Conservation (phyloP, 1,140 invertebrate genomes). For the Hestina assimilis region DNA sequence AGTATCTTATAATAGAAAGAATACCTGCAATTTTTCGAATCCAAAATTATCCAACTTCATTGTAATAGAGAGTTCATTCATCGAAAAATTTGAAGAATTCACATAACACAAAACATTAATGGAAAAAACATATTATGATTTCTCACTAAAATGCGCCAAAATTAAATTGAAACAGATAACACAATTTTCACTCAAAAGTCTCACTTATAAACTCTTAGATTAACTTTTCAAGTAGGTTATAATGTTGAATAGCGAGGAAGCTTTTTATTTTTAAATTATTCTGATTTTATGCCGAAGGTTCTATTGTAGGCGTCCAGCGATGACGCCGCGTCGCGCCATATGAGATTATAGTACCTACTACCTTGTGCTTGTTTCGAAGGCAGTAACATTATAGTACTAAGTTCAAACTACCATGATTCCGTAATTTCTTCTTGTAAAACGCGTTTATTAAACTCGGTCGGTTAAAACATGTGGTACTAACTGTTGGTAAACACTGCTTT, state of each 20-base stretch:
- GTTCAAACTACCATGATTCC: constrained; percentile 45
- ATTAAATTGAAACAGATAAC: not conserved
- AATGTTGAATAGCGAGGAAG: constrained; percentile 5
- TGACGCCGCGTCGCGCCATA: constrained; percentile 58
- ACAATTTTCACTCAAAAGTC: not conserved
- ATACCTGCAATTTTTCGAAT: constrained; percentile 68
- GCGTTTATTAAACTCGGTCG: constrained; percentile 41
- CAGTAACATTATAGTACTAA: constrained; percentile 45
- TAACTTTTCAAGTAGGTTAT: not conserved
- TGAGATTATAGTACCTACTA: constrained; percentile 48
- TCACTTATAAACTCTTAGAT: not conserved
- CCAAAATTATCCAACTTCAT: constrained; percentile 74
- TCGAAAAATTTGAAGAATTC: not conserved
- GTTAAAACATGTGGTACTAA: constrained; percentile 33
- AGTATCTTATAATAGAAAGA: constrained; percentile 23
- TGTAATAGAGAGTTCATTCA: constrained; percentile 3
- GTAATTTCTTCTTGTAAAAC: constrained; percentile 46
- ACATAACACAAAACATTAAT: constrained; percentile 7
- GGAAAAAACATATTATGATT: not conserved
- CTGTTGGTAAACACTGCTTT: constrained; percentile 49
- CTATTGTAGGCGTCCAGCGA: constrained; percentile 55
- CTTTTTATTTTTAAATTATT: constrained; percentile 34
- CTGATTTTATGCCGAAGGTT: constrained; percentile 42
- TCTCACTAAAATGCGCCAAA: not conserved
- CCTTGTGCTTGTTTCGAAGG: constrained; percentile 41